Evolutionary conservation across 1,140 invertebrate species (phyloP), one percentile per base, ranked within the genome.

Genomic region (Ceratoteleas bidentatus): DNA sequence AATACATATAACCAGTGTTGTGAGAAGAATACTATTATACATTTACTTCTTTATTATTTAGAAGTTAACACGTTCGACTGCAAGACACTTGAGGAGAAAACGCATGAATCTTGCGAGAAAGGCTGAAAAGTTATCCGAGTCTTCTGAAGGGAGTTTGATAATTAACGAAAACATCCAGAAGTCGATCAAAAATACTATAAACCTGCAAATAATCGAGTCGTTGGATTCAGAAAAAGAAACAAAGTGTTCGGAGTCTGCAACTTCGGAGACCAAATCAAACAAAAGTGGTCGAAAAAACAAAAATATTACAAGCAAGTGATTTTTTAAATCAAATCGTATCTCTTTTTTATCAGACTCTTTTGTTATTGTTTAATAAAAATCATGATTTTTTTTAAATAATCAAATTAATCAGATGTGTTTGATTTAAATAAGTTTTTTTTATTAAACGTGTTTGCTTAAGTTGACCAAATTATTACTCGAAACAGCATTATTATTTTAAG

Each of bases 21-120:
- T n/a, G n/a, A n/a, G n/a, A n/a, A n/a, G n/a, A n/a, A n/a, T n/a
- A n/a, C n/a, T 54, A 65, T 43, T 66, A 64, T 50, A 47, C 40
- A n/a, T 60, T 58, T 70, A 10, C 58, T 14, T 50, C 13, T 84
- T 50, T 61, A 64, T 8, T 11, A 68, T 81, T 43, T 61, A 70
- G 57, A 89, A 88, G 65, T 53, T 88, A 54, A 88, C 81, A 50
- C 84, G 84, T 16, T 87, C 89, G 8, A 66, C 78, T 58, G 88
- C 88, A 0, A 86, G 89, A 56, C 88, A 89, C 78, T 69, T 89
- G 9, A 83, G 89, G 33, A 76, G 89, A 60, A 90, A 88, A 49
- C 85, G 85, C 49, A 78, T 89, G 50, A 84, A 86, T 33, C 81
- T 85, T 53, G 88, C 88, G 15, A 81, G 87, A 8, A 86, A 74